phyloP scores from a whole-genome alignment of 2,797 vertebrate genomes.

The Pagetopsis macropterus region DNA sequence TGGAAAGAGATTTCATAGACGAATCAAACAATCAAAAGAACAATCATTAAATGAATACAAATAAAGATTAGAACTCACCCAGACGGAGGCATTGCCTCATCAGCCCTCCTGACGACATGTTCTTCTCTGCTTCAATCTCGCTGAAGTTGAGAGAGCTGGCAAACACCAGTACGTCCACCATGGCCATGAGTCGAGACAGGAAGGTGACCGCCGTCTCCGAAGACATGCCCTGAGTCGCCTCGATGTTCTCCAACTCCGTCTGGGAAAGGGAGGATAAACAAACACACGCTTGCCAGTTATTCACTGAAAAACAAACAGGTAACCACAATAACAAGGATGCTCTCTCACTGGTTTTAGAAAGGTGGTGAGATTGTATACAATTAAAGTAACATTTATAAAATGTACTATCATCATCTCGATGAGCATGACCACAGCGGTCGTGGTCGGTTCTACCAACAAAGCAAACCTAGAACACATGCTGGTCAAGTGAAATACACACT shows the following conservation, averaged over 20 bases:
- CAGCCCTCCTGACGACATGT: conserved; percentile 98
- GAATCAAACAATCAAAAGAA: not conserved
- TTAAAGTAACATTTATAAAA: conserved; percentile 11
- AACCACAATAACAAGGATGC: conserved; percentile 13
- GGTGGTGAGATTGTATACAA: conserved; percentile 1
- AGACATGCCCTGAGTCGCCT: conserved; percentile 99
- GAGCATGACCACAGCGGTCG: conserved; percentile 39
- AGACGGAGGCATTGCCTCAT: conserved; percentile 98
- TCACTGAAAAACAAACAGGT: conserved; percentile 9
- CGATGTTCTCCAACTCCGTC: conserved; percentile 98
- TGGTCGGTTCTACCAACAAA: conserved; percentile 35
- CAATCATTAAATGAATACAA: not conserved
- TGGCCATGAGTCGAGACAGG: conserved; percentile 98
- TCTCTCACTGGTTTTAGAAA: conserved; percentile 18
- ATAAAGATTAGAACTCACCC: conserved; percentile 78
- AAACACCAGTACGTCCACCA: conserved; percentile 98
- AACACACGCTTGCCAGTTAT: conserved; percentile 52
- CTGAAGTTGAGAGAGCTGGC: conserved; percentile 99
- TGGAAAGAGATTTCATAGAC: not conserved
- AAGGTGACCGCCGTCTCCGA: conserved; percentile 98
- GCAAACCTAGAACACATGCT: conserved; percentile 65
- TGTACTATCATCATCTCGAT: conserved; percentile 9
- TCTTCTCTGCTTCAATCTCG: conserved; percentile 99
- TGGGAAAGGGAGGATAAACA: conserved; percentile 63
- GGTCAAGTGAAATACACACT: conserved; percentile 50